phyloP scores from a whole-genome alignment of 2,113 vertebrate genomes.

The Epinephelus fuscoguttatus region DNA sequence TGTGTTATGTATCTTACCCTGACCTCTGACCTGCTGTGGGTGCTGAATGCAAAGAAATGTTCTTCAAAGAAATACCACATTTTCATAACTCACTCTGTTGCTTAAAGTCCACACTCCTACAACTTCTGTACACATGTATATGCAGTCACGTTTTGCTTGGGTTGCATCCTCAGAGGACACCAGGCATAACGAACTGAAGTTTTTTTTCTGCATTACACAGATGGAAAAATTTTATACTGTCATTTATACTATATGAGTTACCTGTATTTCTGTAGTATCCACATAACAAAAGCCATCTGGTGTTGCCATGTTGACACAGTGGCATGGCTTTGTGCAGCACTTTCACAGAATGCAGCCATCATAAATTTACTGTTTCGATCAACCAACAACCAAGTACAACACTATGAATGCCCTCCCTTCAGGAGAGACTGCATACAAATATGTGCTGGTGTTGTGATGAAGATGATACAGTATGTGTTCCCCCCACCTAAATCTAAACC shows the following conservation, averaged over 20 bases:
- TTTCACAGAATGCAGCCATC: not conserved
- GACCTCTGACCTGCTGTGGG: slow-evolving; percentile 29
- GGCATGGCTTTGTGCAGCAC: not conserved
- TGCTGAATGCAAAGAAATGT: not conserved
- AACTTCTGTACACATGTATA: not conserved
- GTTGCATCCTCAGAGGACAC: not conserved
- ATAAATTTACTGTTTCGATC: not conserved
- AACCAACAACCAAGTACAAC: not conserved
- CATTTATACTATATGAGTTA: not conserved
- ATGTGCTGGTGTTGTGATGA: not conserved
- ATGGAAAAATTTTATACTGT: too few relatives aligned
- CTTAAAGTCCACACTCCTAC: not conserved
- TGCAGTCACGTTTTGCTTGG: not conserved
- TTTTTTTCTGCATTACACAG: not conserved
- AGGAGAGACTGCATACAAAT: not conserved
- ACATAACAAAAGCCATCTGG: not conserved
- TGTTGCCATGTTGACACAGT: not conserved
- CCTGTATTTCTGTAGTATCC: not conserved
- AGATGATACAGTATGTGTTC: too few relatives aligned
- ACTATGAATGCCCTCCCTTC: not conserved
- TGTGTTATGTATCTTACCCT: not conserved
- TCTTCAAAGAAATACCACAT: not conserved
- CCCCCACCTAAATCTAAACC: too few relatives aligned
- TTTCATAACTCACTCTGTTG: not conserved
- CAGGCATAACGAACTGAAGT: not conserved